Evolutionary conservation across 1,140 invertebrate genomes (phyloP), one percentile per base, ranked within the genome.

Genomic region (Pseudobourletiella spinata): DNA sequence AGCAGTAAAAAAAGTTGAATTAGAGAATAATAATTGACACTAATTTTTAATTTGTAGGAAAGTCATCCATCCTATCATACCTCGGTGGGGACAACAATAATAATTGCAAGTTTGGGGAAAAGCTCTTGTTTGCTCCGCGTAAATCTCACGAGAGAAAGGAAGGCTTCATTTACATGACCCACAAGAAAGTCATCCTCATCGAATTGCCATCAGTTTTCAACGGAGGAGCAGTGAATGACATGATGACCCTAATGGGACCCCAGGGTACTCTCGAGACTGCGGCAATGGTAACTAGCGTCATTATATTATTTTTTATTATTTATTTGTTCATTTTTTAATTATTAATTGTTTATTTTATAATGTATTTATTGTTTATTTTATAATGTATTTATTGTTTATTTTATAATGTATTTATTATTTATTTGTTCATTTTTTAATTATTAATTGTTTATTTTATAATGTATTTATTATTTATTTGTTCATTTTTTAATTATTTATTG

Each of bases 121-220:
- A 18, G 22, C 48, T 55, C 24, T 58, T 68, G 20, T 68, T 68
- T 58, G 39, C 44, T 15, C 16, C 50, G 2, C 43, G 66, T 39
- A 51, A 15, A 25, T 46, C n/a, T 16, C 43, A 59, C 1, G 24
- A 62, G 16, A 20, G 61, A 29, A 64, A 64, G 30, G 44, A 62
- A 25, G 50, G 39, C n/a, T 56, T 48, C 8, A 32, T 59, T 0
- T 68, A 64, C 50, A 59, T 68, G 43, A 58, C 54, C 11, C 26
- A 42, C 20, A 43, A 61, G 18, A 29, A 62, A 43, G 32, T 64
- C 26, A 18, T 68, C 3, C 58, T 61, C 26, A 68, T 68, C 22
- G 66, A 68, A 61, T 46, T 68, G 56, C 26, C 62, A 25, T 62
- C 66, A 15, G 50, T 68, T 15, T 64, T 64, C 25, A 64, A 62